Evolutionary conservation across 2,113 vertebrate genomes (phyloP).

Genomic region (Pterocles burchelli): DNA sequence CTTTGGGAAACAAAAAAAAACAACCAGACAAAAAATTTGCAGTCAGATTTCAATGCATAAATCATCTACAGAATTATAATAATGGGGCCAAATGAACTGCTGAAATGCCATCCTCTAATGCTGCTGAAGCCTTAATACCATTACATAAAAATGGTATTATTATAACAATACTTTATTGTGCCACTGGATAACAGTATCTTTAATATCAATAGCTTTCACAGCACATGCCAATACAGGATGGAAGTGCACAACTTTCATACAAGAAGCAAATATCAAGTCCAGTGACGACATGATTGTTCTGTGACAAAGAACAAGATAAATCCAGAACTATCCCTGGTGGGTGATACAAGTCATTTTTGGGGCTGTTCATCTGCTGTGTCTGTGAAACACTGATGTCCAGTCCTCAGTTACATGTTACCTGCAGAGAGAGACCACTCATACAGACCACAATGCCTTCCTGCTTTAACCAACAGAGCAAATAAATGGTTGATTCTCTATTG

Average conservation of each 20-base stretch:
- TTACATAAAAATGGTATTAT: background rate
- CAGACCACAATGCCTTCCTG: background rate
- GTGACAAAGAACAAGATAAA: background rate
- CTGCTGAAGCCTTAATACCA: background rate
- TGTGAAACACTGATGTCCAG: background rate
- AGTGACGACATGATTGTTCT: background rate
- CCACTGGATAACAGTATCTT: background rate
- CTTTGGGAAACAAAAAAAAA: background rate
- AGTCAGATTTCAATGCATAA: background rate
- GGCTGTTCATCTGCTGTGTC: background rate
- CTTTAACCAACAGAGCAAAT: background rate
- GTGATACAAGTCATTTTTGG: background rate
- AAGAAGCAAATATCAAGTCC: background rate
- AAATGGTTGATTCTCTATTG: background rate
- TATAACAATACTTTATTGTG: background rate
- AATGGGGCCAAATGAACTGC: background rate
- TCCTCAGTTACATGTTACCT: background rate
- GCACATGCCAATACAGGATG: background rate
- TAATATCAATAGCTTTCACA: background rate
- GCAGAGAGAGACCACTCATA: background rate
- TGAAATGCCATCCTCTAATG: background rate
- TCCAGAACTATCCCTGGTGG: background rate
- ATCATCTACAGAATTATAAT: background rate
- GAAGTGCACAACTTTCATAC: background rate
- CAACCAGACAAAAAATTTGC: background rate